A percentile compares a stretch with the other conserved stretches of the same genome.
phyloP scores from a whole-genome alignment of 2,797 vertebrate species.

The Sarcoramphus papa region DNA sequence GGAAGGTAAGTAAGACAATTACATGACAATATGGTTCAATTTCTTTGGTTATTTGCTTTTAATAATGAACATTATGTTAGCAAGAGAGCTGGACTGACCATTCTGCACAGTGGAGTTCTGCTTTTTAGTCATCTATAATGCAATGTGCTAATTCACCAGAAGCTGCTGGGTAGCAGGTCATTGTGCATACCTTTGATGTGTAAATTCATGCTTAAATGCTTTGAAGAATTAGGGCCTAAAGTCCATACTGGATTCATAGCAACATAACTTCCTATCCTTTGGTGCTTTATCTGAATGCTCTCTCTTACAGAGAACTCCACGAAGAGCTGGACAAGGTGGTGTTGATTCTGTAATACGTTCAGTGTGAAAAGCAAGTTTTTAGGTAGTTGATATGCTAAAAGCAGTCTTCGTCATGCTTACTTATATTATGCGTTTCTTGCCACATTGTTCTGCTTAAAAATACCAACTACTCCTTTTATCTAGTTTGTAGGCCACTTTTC shows the following conservation, averaged over 20 bases:
- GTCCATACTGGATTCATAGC: not conserved
- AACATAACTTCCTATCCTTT: not conserved
- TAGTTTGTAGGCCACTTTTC: not conserved
- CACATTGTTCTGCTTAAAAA: not conserved
- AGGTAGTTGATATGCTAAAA: not conserved
- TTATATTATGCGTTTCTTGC: not conserved
- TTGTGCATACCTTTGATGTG: constrained; percentile 15
- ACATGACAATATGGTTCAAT: not conserved
- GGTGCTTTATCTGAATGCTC: not conserved
- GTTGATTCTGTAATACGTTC: not conserved
- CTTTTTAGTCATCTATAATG: not conserved
- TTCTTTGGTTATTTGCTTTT: not conserved
- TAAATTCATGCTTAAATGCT: constrained; percentile 29
- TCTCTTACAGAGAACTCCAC: not conserved
- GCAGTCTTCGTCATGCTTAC: not conserved
- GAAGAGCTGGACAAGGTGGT: not conserved
- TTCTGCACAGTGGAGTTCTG: not conserved
- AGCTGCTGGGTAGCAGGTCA: not conserved
- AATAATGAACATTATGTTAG: not conserved
- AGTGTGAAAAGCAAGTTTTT: not conserved
- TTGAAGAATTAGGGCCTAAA: not conserved
- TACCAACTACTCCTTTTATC: not conserved
- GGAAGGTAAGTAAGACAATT: not conserved
- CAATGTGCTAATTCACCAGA: not conserved
- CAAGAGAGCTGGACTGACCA: not conserved